phyloP scores from a whole-genome alignment of 1,140 invertebrate genomes.

The Panagrolaimus sp. region DNA sequence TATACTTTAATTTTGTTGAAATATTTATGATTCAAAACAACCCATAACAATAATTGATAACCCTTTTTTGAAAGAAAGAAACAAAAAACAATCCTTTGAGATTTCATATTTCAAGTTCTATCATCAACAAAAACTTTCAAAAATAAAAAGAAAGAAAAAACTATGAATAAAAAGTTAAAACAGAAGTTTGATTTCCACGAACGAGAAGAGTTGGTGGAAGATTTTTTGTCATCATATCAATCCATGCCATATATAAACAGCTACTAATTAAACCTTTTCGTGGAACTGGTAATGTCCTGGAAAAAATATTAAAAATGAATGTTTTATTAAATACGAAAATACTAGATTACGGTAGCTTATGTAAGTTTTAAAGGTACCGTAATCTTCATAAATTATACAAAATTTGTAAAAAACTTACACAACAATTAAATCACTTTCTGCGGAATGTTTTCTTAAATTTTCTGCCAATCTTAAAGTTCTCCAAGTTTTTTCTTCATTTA shows the following conservation, averaged over 20 bases:
- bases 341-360: neutral
- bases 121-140: conserved; percentile 7
- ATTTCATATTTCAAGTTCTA: too few species aligned
- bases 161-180: conserved; percentile 64
- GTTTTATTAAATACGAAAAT: too few species aligned
- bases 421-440: conserved; percentile 35
- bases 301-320: neutral
- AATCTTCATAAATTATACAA: neutral
- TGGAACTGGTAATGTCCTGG: conserved; percentile 60
- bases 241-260: conserved; percentile 62
- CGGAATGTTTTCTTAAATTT: conserved; percentile 39
- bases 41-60: too few species aligned
- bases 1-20: too few species aligned
- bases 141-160: neutral
- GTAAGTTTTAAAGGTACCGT: neutral
- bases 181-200: conserved; percentile 63
- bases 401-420: neutral
- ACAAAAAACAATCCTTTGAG: too few species aligned
- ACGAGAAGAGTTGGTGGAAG: conserved; percentile 62
- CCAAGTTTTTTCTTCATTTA: conserved; percentile 42
- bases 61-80: too few species aligned
- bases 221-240: conserved; percentile 61
- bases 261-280: conserved; percentile 61
- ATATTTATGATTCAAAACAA: too few species aligned
- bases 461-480: conserved; percentile 41